phyloP scores from a whole-genome alignment of 2,113 vertebrate species.

The Thamnophis sirtalis region DNA sequence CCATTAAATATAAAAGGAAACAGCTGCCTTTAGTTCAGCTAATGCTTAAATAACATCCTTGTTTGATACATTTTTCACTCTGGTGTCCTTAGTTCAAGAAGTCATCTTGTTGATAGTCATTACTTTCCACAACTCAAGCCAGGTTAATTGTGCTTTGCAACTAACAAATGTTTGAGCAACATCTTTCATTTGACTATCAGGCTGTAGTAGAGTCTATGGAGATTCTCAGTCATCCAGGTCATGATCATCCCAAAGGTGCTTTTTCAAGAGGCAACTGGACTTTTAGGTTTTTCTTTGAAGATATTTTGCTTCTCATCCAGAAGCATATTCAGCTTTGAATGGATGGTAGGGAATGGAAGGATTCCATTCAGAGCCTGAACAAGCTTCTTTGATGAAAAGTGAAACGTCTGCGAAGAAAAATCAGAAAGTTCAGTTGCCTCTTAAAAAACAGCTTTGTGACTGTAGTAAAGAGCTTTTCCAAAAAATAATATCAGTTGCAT shows the following conservation, averaged over 20 bases:
- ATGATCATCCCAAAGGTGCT: too few relatives aligned
- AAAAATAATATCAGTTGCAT: not conserved
- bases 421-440: too few relatives aligned
- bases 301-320: too few relatives aligned
- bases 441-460: too few relatives aligned
- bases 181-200: not conserved
- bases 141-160: slow-evolving; percentile 11
- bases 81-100: not conserved
- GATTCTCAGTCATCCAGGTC: too few relatives aligned
- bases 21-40: not conserved
- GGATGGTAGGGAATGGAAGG: too few relatives aligned
- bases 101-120: not conserved
- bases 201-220: not conserved
- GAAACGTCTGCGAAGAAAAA: too few relatives aligned
- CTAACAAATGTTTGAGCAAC: not conserved
- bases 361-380: too few relatives aligned
- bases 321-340: too few relatives aligned
- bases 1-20: slow-evolving; percentile 34
- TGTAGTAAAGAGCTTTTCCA: not conserved
- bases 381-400: too few relatives aligned
- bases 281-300: too few relatives aligned
- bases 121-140: not conserved
- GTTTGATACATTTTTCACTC: not conserved
- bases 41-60: not conserved
- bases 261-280: too few relatives aligned